Base-by-base conservation (phyloP, 2,888 invertebrate species). In the Conchocele bisecta region DNA sequence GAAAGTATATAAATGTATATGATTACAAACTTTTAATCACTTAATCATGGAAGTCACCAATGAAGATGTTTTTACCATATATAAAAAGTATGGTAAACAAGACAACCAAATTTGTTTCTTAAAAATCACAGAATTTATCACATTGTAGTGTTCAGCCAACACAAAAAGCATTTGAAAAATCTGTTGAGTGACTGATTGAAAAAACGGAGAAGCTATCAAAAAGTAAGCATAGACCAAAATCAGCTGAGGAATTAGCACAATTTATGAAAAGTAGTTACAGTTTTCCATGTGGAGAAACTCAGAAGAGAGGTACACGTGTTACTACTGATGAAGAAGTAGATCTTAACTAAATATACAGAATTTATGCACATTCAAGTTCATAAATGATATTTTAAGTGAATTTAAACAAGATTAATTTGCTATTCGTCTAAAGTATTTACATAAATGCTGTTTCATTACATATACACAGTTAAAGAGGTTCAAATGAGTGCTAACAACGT, bases 161-260 rank as follows among this genome's bases (percentile, higher is more conserved):
- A 6, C 26, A 39, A 35, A 56, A 56, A 24, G 37, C 56, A 4
- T 13, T 56, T 39, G 56, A 39, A 39, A 3, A 39, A 24, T 20
- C 37, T 13, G 33, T 64, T 11, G 26, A 44, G 46, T 4, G 35
- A 20, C 15, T 42, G 17, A 35, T 54, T 41, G 54, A 64, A 24
- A 46, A 56, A 22, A 26, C 39, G 20, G 44, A 48, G 35, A 41
- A 57, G 11, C 22, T 44, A 24, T 46, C 13, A 42, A 64, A 64
- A 64, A 54, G 17, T 41, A 51, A 61, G 24, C 54, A 64, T 44
- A 42, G 64, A 35, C 42, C 42, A n/a, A 64, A 64, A 39, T 13
- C 17, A 13, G 46, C 54, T n/a, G 35, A 26, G 13, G 41, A 65
- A 48, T 39, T 46, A 13, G 35, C 24, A 22, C 13, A 4, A 6